Evolutionary conservation across 2,113 vertebrate species (phyloP).

Genomic region (Pao palembangensis): DNA sequence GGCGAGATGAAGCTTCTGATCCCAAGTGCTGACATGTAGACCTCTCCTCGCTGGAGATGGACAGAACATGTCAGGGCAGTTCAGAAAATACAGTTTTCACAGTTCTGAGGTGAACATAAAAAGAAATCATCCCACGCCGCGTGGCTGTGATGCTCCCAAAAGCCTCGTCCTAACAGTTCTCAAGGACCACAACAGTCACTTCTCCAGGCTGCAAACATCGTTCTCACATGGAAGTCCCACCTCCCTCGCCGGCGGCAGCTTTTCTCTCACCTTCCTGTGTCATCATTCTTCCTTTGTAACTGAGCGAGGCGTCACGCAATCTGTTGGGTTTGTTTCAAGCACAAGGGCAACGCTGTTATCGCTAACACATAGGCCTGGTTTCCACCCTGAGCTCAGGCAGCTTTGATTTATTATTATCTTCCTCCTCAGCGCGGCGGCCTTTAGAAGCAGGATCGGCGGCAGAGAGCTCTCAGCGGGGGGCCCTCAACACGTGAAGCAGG

Average conservation of each 20-base stretch:
- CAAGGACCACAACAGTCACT: background rate
- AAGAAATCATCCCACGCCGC: no score
- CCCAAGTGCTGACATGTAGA: background rate
- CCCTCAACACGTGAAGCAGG: slow-evolving; percentile 37
- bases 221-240: background rate
- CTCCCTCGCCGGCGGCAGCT: background rate
- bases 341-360: slow-evolving; percentile 12
- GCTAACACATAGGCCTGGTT: slow-evolving; percentile 56
- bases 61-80: background rate
- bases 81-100: background rate
- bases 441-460: slow-evolving; percentile 51
- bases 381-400: slow-evolving; percentile 46
- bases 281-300: background rate
- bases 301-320: background rate
- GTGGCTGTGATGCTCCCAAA: no score
- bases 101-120: no score
- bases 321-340: background rate
- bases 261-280: background rate
- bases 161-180: background rate
- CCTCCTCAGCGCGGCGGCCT: slow-evolving; percentile 48
- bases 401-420: slow-evolving; percentile 62
- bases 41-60: background rate
- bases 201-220: background rate
- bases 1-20: background rate
- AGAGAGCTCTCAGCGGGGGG: slow-evolving; percentile 56